phyloP scores from a whole-genome alignment of 1,140 invertebrate species.

The Danaus plexippus region DNA sequence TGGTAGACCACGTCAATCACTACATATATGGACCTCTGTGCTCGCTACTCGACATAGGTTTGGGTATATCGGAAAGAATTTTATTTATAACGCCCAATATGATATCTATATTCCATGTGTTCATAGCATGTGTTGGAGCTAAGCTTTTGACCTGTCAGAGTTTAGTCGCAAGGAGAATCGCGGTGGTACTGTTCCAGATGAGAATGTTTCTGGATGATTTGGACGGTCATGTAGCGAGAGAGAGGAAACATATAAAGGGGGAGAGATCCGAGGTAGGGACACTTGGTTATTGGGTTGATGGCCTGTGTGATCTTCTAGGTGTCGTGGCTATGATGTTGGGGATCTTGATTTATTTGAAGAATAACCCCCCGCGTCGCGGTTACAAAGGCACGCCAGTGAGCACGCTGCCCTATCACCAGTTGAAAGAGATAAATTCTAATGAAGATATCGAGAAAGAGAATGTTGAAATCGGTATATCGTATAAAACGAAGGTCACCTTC shows the following conservation, averaged over 20 bases:
- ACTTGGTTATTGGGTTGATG: constrained; percentile 81
- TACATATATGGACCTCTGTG: constrained; percentile 83
- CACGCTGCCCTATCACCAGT: constrained; percentile 62
- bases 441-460: constrained; percentile 69
- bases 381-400: constrained; percentile 73
- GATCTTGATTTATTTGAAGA: constrained; percentile 76
- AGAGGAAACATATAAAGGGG: constrained; percentile 77
- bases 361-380: constrained; percentile 78
- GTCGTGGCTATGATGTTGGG: constrained; percentile 78
- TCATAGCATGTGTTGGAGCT: constrained; percentile 78
- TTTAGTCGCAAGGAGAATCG: constrained; percentile 76
- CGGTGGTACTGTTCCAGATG: constrained; percentile 81
- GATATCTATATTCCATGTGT: constrained; percentile 82
- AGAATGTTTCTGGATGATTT: constrained; percentile 84
- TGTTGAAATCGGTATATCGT: constrained; percentile 71
- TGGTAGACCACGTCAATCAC: constrained; percentile 83
- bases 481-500: constrained; percentile 77
- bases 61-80: constrained; percentile 75
- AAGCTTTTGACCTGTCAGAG: constrained; percentile 80
- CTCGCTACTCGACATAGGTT: constrained; percentile 74
- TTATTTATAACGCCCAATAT: constrained; percentile 82
- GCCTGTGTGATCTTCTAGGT: constrained; percentile 81
- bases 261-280: constrained; percentile 81
- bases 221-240: constrained; percentile 84
- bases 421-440: constrained; percentile 62